phyloP scores from a whole-genome alignment of 2,888 invertebrate species.

The Ophioninae sp. region DNA sequence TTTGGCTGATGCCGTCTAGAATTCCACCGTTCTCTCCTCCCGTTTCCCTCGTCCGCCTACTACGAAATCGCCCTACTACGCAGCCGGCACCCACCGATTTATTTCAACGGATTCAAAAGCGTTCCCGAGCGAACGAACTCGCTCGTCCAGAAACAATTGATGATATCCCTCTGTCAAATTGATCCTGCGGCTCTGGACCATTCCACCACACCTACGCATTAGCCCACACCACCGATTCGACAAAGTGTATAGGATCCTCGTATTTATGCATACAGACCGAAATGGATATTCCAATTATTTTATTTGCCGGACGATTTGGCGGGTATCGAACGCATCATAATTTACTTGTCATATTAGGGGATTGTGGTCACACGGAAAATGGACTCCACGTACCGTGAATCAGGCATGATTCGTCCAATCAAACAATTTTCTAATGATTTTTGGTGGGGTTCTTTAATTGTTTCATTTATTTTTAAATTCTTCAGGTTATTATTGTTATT shows the following conservation, averaged over 20 bases:
- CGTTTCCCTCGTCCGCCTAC: conserved; percentile 16
- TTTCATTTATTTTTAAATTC: too few relatives aligned
- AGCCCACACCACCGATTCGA: conserved; percentile 2
- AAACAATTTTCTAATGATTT: too few relatives aligned
- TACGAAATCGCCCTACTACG: conserved; percentile 46
- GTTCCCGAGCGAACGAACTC: conserved; percentile 42
- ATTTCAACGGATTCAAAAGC: conserved; percentile 60
- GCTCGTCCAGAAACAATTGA: conserved; percentile 61
- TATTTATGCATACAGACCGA: conserved; percentile 13
- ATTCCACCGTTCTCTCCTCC: conserved; percentile 19
- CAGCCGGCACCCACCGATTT: conserved; percentile 53
- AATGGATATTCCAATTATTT: conserved; percentile 41
- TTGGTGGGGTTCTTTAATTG: too few relatives aligned
- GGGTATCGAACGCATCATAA: conserved; percentile 22
- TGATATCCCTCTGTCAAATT: conserved; percentile 57
- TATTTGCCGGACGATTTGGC: conserved; percentile 38
- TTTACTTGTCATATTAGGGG: conserved; percentile 1
- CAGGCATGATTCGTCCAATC: background rate
- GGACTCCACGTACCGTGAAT: background rate
- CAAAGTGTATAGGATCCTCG: background rate
- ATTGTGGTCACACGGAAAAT: conserved; percentile 2
- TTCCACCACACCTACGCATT: background rate
- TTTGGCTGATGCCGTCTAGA: conserved; percentile 26
- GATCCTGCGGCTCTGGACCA: conserved; percentile 43
- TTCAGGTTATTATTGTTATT: too few relatives aligned